Evolutionary conservation across 2,888 invertebrate genomes (phyloP).

Genomic region (Tipula vernalis): DNA sequence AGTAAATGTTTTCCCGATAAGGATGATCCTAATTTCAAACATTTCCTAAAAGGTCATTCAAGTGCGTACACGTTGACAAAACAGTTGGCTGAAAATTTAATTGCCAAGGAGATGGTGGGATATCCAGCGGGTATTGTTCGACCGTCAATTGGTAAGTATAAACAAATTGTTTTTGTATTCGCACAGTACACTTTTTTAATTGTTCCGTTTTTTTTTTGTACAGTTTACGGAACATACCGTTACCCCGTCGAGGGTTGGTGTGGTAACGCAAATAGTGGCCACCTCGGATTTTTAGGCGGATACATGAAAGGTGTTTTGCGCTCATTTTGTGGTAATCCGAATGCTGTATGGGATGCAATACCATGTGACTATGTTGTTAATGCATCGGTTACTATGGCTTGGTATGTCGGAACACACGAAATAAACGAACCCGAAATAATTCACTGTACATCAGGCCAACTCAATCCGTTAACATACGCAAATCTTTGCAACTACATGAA

Average conservation of each 20-base stretch:
- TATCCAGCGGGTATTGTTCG: slow-evolving; percentile 52
- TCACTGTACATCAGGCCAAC: slow-evolving; percentile 32
- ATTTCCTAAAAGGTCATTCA: slow-evolving; percentile 41
- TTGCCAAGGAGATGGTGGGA: slow-evolving; percentile 42
- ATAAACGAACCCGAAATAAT: slow-evolving; percentile 32
- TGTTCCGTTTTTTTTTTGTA: background rate
- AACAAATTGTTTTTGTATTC: background rate
- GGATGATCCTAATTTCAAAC: slow-evolving; percentile 15
- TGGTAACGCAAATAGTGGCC: slow-evolving; percentile 59
- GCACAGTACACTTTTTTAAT: too few relatives aligned
- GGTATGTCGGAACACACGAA: slow-evolving; percentile 33
- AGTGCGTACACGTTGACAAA: slow-evolving; percentile 63
- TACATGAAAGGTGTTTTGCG: slow-evolving; percentile 43
- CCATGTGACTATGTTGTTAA: slow-evolving; percentile 36
- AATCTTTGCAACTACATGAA: slow-evolving; percentile 31
- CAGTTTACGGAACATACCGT: slow-evolving; percentile 44
- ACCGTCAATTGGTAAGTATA: slow-evolving; percentile 44
- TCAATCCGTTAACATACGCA: slow-evolving; percentile 28
- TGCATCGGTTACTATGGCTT: slow-evolving; percentile 32
- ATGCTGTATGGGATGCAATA: slow-evolving; percentile 33
- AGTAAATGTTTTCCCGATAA: slow-evolving; percentile 16
- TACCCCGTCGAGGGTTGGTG: slow-evolving; percentile 54
- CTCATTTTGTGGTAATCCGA: slow-evolving; percentile 31
- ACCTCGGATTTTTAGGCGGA: slow-evolving; percentile 47
- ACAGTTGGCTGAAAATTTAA: slow-evolving; percentile 50